A percentile compares a stretch with the other conserved stretches of the same genome.
These are phyloP conservation scores for Aphodius granarius DNA, from an alignment of 2,888 invertebrate species.

Conservation along the genomic window DNA sequence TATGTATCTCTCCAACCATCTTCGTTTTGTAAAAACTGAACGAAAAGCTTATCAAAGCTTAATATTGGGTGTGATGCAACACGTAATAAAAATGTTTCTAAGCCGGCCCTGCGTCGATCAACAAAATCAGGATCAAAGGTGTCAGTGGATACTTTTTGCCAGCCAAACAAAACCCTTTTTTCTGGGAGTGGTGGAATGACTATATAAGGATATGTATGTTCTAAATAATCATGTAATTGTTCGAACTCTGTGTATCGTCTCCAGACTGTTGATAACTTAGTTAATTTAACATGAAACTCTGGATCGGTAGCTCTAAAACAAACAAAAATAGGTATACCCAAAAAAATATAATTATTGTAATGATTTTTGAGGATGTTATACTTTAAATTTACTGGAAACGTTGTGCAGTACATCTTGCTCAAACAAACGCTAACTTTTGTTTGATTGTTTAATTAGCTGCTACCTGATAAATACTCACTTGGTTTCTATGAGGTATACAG, in stretches of 20 bases:
- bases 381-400: constrained; percentile 29
- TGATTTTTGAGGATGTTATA: constrained; percentile 6
- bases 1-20: constrained; percentile 79
- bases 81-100: constrained; percentile 78
- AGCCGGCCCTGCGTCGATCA: constrained; percentile 77
- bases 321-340: background rate
- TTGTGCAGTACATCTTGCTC: constrained; percentile 19
- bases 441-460: constrained; percentile 15
- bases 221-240: constrained; percentile 74
- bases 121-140: constrained; percentile 84
- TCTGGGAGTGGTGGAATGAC: constrained; percentile 82
- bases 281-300: constrained; percentile 60
- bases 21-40: constrained; percentile 77
- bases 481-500: constrained; percentile 76
- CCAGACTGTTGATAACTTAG: constrained; percentile 71
- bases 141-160: constrained; percentile 76
- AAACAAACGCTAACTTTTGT: constrained; percentile 1
- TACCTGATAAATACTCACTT: constrained; percentile 60
- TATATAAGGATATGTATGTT: constrained; percentile 76
- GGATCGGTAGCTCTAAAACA: constrained; percentile 65
- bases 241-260: constrained; percentile 85
- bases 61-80: constrained; percentile 75
- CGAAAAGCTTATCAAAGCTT: constrained; percentile 74
- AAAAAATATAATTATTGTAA: background rate
- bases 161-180: constrained; percentile 73